phyloP scores from a whole-genome alignment of 1,140 invertebrate genomes.

The Drepana arcuata region DNA sequence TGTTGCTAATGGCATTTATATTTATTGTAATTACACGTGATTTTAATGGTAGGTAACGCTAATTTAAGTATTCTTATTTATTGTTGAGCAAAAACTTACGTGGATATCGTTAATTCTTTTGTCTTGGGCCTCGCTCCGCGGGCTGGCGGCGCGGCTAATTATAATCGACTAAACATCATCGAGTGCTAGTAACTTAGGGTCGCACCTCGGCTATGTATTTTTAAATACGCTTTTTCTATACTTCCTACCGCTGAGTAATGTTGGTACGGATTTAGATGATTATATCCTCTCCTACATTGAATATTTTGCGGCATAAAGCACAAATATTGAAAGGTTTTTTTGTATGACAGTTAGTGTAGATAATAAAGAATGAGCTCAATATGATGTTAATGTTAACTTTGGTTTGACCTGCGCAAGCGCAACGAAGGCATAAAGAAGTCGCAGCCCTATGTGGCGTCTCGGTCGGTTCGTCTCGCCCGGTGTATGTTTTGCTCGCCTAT shows the following conservation, averaged over 20 bases:
- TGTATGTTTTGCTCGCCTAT: too few species aligned
- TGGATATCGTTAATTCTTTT: slow-evolving; percentile 15
- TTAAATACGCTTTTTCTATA: slow-evolving; percentile 43
- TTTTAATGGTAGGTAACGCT: not conserved
- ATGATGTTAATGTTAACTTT: too few species aligned
- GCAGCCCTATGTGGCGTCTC: too few species aligned
- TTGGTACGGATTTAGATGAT: slow-evolving; percentile 21
- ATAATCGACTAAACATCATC: slow-evolving; percentile 70
- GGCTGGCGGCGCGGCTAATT: slow-evolving; percentile 62
- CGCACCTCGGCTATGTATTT: slow-evolving; percentile 50
- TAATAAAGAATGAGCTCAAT: too few species aligned
- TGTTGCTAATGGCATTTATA: not conserved
- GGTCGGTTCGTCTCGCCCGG: too few species aligned
- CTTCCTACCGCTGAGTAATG: slow-evolving; percentile 21
- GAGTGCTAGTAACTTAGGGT: slow-evolving; percentile 61
- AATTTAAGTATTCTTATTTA: not conserved
- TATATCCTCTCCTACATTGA: too few species aligned
- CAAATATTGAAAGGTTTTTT: too few species aligned
- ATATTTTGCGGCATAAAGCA: too few species aligned
- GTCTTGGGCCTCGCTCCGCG: slow-evolving; percentile 23
- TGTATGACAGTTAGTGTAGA: too few species aligned
- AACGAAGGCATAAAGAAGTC: too few species aligned
- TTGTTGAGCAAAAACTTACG: not conserved
- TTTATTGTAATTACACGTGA: not conserved
- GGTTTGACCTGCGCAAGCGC: too few species aligned